Conservation (phyloP, 2,797 vertebrate species). For the Semaprochilodus insignis region DNA sequence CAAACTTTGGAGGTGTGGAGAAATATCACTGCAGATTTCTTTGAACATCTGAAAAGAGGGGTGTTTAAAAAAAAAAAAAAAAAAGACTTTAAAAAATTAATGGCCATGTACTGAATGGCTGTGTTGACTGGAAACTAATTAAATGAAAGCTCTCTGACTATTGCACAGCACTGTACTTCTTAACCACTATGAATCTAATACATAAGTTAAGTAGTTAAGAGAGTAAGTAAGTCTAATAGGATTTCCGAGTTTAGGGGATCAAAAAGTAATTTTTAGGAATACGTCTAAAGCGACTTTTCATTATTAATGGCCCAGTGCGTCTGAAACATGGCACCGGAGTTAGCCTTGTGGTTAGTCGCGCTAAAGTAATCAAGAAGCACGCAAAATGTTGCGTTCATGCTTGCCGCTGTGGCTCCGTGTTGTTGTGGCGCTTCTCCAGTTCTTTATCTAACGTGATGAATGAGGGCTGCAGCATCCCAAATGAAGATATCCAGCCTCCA, state of each 20-base stretch:
- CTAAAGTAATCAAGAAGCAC: conserved; percentile 42
- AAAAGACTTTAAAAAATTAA: no score
- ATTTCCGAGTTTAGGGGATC: no score
- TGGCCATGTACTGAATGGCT: no score
- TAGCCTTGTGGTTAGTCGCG: conserved; percentile 41
- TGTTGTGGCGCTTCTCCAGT: conserved; percentile 59
- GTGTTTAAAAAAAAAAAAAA: no score
- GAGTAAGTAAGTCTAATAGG: not conserved
- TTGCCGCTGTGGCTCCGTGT: conserved; percentile 33
- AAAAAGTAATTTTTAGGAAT: not conserved
- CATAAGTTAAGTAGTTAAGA: no score
- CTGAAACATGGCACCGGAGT: conserved; percentile 13
- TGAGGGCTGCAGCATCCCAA: conserved; percentile 73
- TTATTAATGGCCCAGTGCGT: not conserved
- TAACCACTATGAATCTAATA: not conserved
- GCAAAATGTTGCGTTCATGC: conserved; percentile 50
- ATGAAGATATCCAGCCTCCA: conserved; percentile 76
- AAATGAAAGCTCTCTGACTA: no score
- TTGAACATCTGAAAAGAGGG: no score
- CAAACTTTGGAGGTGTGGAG: no score
- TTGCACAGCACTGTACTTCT: not conserved
- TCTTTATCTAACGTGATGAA: conserved; percentile 77
- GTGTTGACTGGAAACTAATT: no score
- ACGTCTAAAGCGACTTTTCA: not conserved
- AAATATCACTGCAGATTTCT: no score